Evolutionary conservation across 2,113 vertebrate species (phyloP).

Genomic region (Chaetorhynchus papuensis): DNA sequence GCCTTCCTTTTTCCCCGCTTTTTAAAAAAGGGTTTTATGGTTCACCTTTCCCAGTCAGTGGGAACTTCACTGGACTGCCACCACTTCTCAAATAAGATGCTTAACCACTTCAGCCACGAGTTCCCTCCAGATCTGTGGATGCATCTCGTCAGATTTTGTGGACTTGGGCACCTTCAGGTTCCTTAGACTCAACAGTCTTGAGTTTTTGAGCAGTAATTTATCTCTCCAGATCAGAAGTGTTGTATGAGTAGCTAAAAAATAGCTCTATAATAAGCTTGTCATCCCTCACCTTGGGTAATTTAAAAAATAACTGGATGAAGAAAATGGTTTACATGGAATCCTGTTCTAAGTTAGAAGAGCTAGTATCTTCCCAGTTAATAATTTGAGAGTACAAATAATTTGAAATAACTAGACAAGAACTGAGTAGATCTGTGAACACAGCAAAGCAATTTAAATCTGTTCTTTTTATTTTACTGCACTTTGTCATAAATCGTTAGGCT

Average conservation of each 20-base stretch:
- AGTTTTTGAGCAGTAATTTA: not conserved
- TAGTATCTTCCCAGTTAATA: not conserved
- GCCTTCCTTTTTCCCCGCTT: not conserved
- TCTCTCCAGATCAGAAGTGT: not conserved
- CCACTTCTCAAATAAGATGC: not conserved
- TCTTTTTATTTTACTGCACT: not conserved
- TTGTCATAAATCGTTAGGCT: not conserved
- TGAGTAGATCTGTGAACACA: not conserved
- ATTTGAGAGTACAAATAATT: not conserved
- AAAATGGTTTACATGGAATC: not conserved
- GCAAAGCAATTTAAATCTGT: not conserved
- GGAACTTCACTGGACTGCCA: not conserved
- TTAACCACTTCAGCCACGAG: not conserved
- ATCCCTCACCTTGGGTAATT: not conserved
- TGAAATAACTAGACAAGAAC: not conserved
- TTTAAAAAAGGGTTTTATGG: not conserved
- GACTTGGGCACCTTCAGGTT: not conserved
- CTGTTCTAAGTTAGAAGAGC: not conserved
- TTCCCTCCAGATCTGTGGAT: not conserved
- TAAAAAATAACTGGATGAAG: not conserved
- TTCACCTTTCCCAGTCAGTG: not conserved
- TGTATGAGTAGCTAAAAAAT: not conserved
- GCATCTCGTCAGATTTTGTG: not conserved
- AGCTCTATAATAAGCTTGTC: not conserved
- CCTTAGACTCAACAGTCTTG: not conserved